Evolutionary conservation across 2,888 invertebrate genomes (phyloP).

Genomic region (Octodonta nipae): DNA sequence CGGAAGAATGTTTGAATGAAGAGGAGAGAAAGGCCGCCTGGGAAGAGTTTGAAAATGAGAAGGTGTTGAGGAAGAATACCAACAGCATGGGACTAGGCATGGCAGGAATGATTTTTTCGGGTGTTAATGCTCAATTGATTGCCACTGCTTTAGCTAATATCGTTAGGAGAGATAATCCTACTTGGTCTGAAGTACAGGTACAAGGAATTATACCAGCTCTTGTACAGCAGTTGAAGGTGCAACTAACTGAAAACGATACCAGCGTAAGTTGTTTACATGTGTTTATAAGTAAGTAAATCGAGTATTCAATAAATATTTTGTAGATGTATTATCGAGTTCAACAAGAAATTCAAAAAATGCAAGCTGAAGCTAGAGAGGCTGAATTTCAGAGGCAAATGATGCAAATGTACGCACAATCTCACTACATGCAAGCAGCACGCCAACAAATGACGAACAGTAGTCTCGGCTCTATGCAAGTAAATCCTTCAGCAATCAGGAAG

Average conservation of each 20-base stretch:
- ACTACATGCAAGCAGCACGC: no score
- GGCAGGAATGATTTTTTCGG: background rate
- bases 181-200: slow-evolving; percentile 46
- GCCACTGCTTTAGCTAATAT: slow-evolving; percentile 35
- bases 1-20: slow-evolving; percentile 82
- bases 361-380: slow-evolving; percentile 19
- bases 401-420: no score
- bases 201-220: slow-evolving; percentile 46
- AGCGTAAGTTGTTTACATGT: slow-evolving; percentile 19
- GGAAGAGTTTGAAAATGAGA: slow-evolving; percentile 81
- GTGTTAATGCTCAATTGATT: slow-evolving; percentile 19
- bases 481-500: no score
- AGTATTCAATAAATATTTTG: slow-evolving; percentile 13
- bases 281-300: slow-evolving; percentile 10
- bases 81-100: slow-evolving; percentile 48
- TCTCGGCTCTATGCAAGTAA: no score
- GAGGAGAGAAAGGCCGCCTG: slow-evolving; percentile 92
- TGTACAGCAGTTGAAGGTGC: slow-evolving; percentile 42
- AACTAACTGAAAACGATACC: slow-evolving; percentile 36
- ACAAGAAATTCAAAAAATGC: slow-evolving; percentile 24
- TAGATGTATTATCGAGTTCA: slow-evolving; percentile 25
- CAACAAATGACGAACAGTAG: no score
- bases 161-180: slow-evolving; percentile 51
- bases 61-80: slow-evolving; percentile 11
- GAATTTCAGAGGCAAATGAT: slow-evolving; percentile 18